Evolutionary conservation across 2,888 invertebrate genomes (phyloP).

Genomic region (Agrochola lychnidis): DNA sequence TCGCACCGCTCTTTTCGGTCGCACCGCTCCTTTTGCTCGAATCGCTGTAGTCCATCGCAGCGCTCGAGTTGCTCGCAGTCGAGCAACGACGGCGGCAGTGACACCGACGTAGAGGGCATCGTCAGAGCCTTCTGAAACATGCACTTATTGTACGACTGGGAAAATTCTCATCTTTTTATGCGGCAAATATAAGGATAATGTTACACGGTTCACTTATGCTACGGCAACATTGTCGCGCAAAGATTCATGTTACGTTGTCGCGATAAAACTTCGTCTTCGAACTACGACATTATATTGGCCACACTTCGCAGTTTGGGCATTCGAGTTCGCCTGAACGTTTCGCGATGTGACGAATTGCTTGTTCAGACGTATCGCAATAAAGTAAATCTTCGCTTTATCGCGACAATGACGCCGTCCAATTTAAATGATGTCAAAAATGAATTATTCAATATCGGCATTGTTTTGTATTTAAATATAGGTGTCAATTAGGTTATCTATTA

Average conservation of each 20-base stretch:
- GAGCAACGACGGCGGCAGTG: slow-evolving; percentile 50
- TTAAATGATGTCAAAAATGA: not conserved
- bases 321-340: not conserved
- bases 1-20: slow-evolving; percentile 18
- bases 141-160: slow-evolving; percentile 38
- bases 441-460: not conserved
- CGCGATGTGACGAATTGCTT: not conserved
- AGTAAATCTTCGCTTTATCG: not conserved
- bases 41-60: slow-evolving; percentile 28
- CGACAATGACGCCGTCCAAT: not conserved
- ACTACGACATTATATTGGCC: not conserved
- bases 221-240: not conserved
- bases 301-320: not conserved
- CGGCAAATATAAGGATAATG: not conserved
- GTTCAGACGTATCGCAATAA: not conserved
- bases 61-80: slow-evolving; percentile 31
- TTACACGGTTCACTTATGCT: not conserved
- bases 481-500: not conserved
- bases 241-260: not conserved
- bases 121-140: slow-evolving; percentile 84
- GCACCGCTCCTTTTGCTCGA: slow-evolving; percentile 25
- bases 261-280: not conserved
- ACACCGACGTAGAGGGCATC: slow-evolving; percentile 69
- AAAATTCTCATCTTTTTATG: not conserved
- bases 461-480: not conserved